phyloP scores from a whole-genome alignment of 1,140 invertebrate species.

The Metaphire vulgaris region DNA sequence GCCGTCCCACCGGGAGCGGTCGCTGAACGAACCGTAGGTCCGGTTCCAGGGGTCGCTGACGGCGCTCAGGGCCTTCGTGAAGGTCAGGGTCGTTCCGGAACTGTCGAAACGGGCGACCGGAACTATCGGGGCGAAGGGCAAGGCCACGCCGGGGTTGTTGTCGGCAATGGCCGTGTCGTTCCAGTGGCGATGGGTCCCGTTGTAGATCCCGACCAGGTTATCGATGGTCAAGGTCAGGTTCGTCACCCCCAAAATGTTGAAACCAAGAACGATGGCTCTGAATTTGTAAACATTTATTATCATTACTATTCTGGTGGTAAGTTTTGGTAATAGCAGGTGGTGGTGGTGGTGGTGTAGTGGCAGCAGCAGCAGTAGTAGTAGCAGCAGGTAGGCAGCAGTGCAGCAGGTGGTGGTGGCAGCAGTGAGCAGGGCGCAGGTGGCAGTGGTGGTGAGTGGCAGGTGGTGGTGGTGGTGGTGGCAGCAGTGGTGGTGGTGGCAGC shows the following conservation, averaged over 20 bases:
- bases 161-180: constrained; percentile 18
- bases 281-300: too few species aligned
- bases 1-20: constrained; percentile 31
- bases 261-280: constrained; percentile 23
- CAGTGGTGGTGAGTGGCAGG: too few species aligned
- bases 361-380: too few species aligned
- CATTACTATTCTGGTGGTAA: too few species aligned
- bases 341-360: too few species aligned
- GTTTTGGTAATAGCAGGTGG: too few species aligned
- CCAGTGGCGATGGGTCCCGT: constrained; percentile 31
- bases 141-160: constrained; percentile 17
- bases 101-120: constrained; percentile 27
- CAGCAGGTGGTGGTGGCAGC: too few species aligned
- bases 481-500: too few species aligned
- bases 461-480: too few species aligned
- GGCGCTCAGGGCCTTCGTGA: constrained; percentile 29
- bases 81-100: constrained; percentile 32
- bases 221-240: constrained; percentile 26
- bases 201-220: constrained; percentile 31
- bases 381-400: too few species aligned
- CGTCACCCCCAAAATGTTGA: constrained; percentile 20
- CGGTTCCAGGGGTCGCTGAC: constrained; percentile 20
- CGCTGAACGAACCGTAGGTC: constrained; percentile 33
- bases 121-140: constrained; percentile 21
- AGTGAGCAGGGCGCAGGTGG: too few species aligned